Percentiles rank a stretch among this genome's conserved stretches.
Conservation (phyloP, 1,140 invertebrate species). For the Rhagoletis pomonella region DNA sequence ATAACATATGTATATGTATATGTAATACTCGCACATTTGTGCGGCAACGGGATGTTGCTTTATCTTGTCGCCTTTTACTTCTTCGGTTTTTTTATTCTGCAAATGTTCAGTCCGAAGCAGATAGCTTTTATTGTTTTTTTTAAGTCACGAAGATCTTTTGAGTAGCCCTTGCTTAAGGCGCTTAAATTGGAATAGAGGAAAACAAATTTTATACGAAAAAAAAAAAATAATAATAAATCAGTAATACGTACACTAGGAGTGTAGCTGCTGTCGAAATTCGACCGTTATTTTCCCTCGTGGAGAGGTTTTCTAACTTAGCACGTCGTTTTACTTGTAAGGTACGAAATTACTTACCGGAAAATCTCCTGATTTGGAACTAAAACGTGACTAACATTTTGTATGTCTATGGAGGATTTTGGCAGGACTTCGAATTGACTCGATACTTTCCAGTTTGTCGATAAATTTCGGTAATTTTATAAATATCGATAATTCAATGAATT, state of each 20-base stretch:
- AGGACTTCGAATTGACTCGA: too few relatives aligned
- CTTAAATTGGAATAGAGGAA: neutral
- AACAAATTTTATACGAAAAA: neutral
- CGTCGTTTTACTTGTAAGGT: too few relatives aligned
- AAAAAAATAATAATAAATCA: neutral
- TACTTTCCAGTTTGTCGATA: too few relatives aligned
- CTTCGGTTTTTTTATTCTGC: neutral
- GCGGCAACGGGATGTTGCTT: neutral
- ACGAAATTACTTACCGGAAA: too few relatives aligned
- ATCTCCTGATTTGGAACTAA: too few relatives aligned
- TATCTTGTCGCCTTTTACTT: neutral
- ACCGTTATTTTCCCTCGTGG: too few relatives aligned
- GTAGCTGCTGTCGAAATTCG: too few relatives aligned
- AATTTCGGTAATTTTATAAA: too few relatives aligned
- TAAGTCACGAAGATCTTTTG: neutral
- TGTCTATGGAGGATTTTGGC: too few relatives aligned
- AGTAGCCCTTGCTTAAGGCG: slow-evolving; percentile 14
- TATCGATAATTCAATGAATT: too few relatives aligned
- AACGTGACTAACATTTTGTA: too few relatives aligned
- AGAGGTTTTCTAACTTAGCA: too few relatives aligned
- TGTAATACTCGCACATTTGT: neutral
- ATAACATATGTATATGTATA: neutral
- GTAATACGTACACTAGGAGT: neutral
- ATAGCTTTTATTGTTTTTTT: slow-evolving; percentile 5
- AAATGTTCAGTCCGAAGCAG: neutral